These are phyloP conservation scores for Lanius collurio DNA, from an alignment of 2,113 vertebrate species.

Conservation along the genomic window DNA sequence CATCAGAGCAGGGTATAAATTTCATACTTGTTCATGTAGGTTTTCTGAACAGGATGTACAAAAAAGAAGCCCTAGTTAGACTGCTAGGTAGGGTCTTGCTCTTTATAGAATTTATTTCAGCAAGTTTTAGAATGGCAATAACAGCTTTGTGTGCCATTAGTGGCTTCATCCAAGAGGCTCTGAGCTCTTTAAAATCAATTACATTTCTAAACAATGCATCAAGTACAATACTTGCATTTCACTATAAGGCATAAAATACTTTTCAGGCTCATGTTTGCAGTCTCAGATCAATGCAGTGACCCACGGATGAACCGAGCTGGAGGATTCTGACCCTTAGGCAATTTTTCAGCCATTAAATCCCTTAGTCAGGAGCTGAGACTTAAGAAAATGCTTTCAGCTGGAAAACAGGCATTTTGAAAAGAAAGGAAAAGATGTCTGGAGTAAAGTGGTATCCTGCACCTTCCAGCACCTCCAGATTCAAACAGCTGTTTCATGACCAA, in stretches of 20 bases:
- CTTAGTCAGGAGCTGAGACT: not conserved
- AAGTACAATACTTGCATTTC: not conserved
- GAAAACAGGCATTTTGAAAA: not conserved
- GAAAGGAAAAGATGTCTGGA: not conserved
- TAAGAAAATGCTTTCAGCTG: not conserved
- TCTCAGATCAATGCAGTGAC: not conserved
- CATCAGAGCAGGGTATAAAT: not conserved
- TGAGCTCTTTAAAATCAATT: slow-evolving; percentile 7
- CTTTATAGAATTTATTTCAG: not conserved
- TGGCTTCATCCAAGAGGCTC: not conserved
- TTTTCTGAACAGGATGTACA: not conserved
- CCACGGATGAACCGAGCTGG: not conserved
- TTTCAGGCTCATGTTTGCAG: not conserved
- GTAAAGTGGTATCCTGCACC: not conserved
- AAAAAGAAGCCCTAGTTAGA: not conserved
- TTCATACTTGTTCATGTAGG: not conserved
- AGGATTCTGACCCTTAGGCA: not conserved
- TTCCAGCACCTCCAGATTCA: not conserved
- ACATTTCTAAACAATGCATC: not conserved
- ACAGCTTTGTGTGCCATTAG: not conserved
- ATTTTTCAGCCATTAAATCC: not conserved
- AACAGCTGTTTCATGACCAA: not conserved
- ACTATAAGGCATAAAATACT: not conserved
- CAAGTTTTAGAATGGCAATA: not conserved
- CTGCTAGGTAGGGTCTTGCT: not conserved